A percentile compares a stretch with the other conserved stretches of the same genome.
phyloP scores from a whole-genome alignment of 1,140 invertebrate genomes.

The Pseudachorutes palmiensis region DNA sequence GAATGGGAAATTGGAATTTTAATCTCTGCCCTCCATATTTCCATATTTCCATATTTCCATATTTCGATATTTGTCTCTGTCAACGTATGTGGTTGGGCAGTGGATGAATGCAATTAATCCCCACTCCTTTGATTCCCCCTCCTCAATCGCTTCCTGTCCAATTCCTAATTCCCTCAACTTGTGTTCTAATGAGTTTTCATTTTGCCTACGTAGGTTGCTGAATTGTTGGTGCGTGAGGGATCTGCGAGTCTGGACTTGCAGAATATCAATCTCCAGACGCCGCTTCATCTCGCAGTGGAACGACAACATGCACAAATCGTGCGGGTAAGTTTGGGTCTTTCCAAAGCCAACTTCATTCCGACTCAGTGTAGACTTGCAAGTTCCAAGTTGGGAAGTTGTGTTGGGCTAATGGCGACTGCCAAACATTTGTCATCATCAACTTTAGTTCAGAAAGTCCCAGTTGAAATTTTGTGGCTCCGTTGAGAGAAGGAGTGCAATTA shows the following conservation, averaged over 20 bases:
- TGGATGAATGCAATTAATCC: too few relatives aligned
- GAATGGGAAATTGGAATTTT: not conserved
- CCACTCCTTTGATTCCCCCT: too few relatives aligned
- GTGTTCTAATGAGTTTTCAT: conserved; percentile 11
- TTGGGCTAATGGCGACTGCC: not conserved
- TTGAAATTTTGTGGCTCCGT: conserved; percentile 21
- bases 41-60: not conserved
- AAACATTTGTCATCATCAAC: conserved; percentile 33
- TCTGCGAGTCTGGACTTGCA: conserved; percentile 88
- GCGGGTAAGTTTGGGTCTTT: conserved; percentile 49
- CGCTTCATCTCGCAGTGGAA: conserved; percentile 89
- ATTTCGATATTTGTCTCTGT: too few relatives aligned
- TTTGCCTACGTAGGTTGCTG: conserved; percentile 57
- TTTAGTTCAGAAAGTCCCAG: conserved; percentile 13
- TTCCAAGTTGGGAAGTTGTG: too few relatives aligned
- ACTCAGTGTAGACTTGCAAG: too few relatives aligned
- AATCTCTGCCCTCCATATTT: too few relatives aligned
- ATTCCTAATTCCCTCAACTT: too few relatives aligned
- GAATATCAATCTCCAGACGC: conserved; percentile 88
- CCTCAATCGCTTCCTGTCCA: too few relatives aligned
- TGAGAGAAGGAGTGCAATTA: conserved; percentile 26
- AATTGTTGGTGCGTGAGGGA: conserved; percentile 74
- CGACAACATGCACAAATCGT: conserved; percentile 93
- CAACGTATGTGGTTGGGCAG: too few relatives aligned
- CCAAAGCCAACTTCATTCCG: too few relatives aligned